Conservation (phyloP, 2,113 vertebrate species). For the Oophaga pumilio region DNA sequence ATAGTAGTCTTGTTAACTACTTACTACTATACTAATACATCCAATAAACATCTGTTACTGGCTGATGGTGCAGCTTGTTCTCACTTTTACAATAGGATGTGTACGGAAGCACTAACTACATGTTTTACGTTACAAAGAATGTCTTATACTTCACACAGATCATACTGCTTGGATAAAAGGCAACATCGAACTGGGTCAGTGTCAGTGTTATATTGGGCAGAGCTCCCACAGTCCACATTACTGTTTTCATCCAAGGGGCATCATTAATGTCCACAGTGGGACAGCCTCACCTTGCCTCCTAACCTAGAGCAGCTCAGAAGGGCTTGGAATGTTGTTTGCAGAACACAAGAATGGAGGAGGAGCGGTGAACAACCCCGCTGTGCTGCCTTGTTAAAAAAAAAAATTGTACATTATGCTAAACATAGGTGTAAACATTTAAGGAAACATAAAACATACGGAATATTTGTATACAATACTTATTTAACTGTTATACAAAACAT, state of each 20-base stretch:
- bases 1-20: neutral
- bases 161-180: neutral
- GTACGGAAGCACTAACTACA: neutral
- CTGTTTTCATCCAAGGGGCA: neutral
- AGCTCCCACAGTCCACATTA: neutral
- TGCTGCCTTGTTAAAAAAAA: neutral
- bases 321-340: conserved; percentile 35
- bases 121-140: neutral
- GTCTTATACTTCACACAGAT: neutral
- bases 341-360: neutral
- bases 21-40: neutral
- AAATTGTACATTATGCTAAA: neutral
- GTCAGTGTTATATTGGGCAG: conserved; percentile 4
- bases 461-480: too few relatives aligned
- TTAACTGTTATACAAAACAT: too few relatives aligned
- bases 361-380: neutral
- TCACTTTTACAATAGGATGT: neutral
- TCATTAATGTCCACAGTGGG: neutral
- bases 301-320: conserved; percentile 9
- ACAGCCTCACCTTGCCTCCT: neutral
- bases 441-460: too few relatives aligned
- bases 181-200: neutral
- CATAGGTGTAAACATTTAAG: neutral
- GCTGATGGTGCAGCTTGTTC: neutral
- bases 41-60: neutral